Evolutionary conservation across 2,888 invertebrate species (phyloP), one percentile per base, ranked within the genome.

Genomic region (Aelia acuminata): DNA sequence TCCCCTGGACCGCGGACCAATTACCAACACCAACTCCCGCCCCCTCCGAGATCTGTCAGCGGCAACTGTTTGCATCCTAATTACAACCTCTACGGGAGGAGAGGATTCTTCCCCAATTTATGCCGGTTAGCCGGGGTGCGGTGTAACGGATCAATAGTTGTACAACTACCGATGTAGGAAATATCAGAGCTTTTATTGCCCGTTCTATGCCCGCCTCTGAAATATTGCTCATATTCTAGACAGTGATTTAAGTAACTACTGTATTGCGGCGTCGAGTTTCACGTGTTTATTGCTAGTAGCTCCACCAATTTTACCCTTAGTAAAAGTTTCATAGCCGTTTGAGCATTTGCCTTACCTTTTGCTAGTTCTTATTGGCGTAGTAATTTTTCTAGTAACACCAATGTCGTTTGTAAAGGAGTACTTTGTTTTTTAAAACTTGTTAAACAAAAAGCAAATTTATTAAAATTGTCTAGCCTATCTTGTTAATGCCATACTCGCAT

Each of bases 201-300:
- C 35, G 31, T 35, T 70, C 63, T 35, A 70, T 15, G 18, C 31
- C 31, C 63, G 31, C 18, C 63, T 31, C 7, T 70, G 63, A 70
- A 70, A 35, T 70, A 70, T 70, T 70, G 63, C 63, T 70, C 63
- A 70, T 70, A 70, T 70, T 26, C 18, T 13, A 70, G 63, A 31
- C 63, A 70, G 63, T 70, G 63, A 70, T 70, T 70, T 70, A 70
- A 70, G 63, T 70, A 18, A 70, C 63, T 70, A 70, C 63, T 35
- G 63, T 70, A 70, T 70, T 70, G 63, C 63, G 63, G 63, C 31
- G 63, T 70, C 63, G 63, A 18, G 35, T 31, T 70, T 70, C 26
- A 70, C 63, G 63, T 70, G 63, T 70, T 70, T 20, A 35, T 35
- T 13, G 63, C 63, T 26, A 70, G 31, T 70, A 70, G 63, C 18